These are phyloP conservation scores for Callinectes sapidus DNA, from an alignment of 2,888 invertebrate species.

Conservation along the genomic window DNA sequence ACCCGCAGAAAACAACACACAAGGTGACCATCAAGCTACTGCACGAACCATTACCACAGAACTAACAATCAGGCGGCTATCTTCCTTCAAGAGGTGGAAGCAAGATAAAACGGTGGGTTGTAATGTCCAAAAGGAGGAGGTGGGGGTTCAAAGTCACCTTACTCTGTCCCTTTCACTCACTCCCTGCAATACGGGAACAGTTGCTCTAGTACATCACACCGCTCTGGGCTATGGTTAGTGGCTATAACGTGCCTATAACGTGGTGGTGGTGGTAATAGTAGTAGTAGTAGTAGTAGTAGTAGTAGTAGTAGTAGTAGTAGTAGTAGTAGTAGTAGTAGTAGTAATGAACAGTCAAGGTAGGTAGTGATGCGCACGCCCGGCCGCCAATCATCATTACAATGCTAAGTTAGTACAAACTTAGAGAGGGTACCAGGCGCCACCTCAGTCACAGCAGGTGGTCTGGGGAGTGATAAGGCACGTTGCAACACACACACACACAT, in stretches of 20 bases:
- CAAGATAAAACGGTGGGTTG: no score
- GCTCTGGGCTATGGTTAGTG: no score
- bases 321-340: not conserved
- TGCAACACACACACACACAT: constrained; percentile 13
- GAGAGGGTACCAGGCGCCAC: not conserved
- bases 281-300: not conserved
- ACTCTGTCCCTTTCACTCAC: no score
- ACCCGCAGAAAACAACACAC: no score
- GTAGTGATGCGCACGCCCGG: not conserved
- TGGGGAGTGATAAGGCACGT: not conserved
- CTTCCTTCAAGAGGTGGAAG: no score
- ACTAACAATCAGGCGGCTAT: not conserved
- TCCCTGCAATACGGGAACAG: no score
- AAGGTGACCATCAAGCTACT: no score
- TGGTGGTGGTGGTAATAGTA: not conserved
- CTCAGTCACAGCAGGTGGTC: not conserved
- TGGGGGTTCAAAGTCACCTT: no score
- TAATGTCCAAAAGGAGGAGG: no score
- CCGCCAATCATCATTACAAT: not conserved
- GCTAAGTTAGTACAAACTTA: not conserved
- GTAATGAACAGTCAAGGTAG: not conserved
- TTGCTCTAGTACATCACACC: no score
- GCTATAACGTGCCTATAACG: no score
- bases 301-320: not conserved
- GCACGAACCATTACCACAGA: not conserved